A percentile compares a stretch with the other conserved stretches of the same genome.
phyloP scores from a whole-genome alignment of 2,797 vertebrate genomes.

The Melanotaenia parkinsoni region DNA sequence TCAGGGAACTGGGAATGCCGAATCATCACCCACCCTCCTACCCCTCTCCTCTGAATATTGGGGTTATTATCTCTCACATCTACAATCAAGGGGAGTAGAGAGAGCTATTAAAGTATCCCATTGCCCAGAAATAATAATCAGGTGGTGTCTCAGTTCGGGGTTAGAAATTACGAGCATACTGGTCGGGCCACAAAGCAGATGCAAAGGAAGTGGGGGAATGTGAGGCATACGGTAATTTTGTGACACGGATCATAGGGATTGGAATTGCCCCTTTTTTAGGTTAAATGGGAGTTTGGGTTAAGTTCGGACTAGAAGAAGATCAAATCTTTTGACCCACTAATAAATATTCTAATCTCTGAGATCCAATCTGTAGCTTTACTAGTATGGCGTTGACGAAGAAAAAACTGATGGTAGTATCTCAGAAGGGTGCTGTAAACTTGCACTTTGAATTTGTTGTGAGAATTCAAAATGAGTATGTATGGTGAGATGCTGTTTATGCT shows the following conservation, averaged over 20 bases:
- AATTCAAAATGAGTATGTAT: neutral
- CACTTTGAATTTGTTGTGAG: conserved; percentile 1
- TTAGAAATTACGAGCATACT: conserved; percentile 70
- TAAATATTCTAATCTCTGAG: conserved; percentile 37
- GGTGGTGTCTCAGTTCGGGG: conserved; percentile 69
- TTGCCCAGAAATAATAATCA: conserved; percentile 85
- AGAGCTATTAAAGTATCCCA: conserved; percentile 83
- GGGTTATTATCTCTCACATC: conserved; percentile 81
- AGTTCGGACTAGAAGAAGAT: conserved; percentile 48
- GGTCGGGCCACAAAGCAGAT: conserved; percentile 61
- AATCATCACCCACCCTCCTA: conserved; percentile 21
- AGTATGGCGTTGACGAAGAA: neutral
- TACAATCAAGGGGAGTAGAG: conserved; percentile 79
- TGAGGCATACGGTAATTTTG: conserved; percentile 68
- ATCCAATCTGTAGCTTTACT: conserved; percentile 2
- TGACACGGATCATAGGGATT: conserved; percentile 44
- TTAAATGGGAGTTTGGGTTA: conserved; percentile 49
- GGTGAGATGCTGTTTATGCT: neutral
- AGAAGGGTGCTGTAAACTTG: neutral
- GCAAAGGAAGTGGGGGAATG: conserved; percentile 65
- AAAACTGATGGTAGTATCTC: neutral
- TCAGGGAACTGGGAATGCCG: conserved; percentile 42
- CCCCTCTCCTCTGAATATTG: conserved; percentile 66
- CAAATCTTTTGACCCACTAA: conserved; percentile 47
- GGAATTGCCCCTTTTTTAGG: conserved; percentile 37